Evolutionary conservation across 2,888 invertebrate species (phyloP).

Genomic region (Chrysina gloriosa): DNA sequence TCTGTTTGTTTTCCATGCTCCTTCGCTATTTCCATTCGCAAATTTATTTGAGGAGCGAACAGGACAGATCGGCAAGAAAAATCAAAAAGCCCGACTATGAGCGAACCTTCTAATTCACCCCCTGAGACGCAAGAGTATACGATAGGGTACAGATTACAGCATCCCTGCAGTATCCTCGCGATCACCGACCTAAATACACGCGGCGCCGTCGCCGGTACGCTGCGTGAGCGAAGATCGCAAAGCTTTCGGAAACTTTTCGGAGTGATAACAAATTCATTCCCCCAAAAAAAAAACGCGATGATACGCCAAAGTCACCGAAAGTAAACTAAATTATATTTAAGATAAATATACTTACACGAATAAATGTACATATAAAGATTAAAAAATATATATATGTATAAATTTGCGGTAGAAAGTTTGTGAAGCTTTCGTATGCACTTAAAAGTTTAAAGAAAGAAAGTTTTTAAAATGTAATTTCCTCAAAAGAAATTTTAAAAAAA

Average conservation of each 20-base stretch:
- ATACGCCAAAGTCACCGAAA: constrained; percentile 15
- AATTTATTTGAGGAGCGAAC: too few relatives aligned
- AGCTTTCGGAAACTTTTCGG: constrained; percentile 12
- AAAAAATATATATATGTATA: too few relatives aligned
- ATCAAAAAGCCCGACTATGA: constrained; percentile 34
- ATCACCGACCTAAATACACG: constrained; percentile 54
- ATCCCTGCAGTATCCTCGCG: constrained; percentile 62
- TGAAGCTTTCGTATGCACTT: not conserved
- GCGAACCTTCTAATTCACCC: constrained; percentile 50
- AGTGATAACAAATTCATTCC: constrained; percentile 8
- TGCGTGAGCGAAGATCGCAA: constrained; percentile 25
- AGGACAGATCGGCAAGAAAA: not conserved
- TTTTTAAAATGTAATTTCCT: not conserved
- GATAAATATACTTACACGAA: constrained; percentile 6
- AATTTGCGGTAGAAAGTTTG: too few relatives aligned
- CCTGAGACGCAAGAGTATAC: constrained; percentile 45
- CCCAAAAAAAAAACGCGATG: constrained; percentile 21
- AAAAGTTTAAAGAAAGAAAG: too few relatives aligned
- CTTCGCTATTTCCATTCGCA: not conserved
- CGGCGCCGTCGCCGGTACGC: constrained; percentile 11
- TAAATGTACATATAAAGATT: too few relatives aligned
- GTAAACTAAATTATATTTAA: constrained; percentile 11
- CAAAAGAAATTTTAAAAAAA: not conserved
- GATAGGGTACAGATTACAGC: constrained; percentile 54
- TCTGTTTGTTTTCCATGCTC: too few relatives aligned